These are phyloP conservation scores for Nycteola revayana DNA, from an alignment of 2,888 invertebrate genomes.

Conservation along the genomic window DNA sequence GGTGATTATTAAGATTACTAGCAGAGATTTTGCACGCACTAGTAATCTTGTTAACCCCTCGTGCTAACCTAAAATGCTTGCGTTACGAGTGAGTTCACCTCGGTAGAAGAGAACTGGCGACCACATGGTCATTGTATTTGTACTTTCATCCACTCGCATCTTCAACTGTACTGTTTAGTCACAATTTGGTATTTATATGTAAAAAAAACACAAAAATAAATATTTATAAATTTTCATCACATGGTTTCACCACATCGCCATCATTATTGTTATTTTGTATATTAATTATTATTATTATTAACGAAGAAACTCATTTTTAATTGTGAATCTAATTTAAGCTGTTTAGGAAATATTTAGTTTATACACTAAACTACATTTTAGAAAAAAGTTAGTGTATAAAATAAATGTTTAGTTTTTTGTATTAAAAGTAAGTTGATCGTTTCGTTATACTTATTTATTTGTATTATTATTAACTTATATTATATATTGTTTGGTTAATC, in stretches of 20 bases:
- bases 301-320: slow-evolving; percentile 26
- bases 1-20: no score
- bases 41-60: no score
- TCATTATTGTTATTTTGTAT: slow-evolving; percentile 31
- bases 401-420: slow-evolving; percentile 10
- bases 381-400: no score
- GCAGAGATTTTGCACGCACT: no score
- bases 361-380: no score
- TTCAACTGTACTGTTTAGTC: no score
- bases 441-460: slow-evolving; percentile 48
- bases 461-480: slow-evolving; percentile 24
- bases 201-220: slow-evolving; percentile 9
- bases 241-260: slow-evolving; percentile 15
- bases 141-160: no score
- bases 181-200: no score
- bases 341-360: slow-evolving; percentile 16
- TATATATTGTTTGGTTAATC: slow-evolving; percentile 29
- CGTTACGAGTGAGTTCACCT: no score
- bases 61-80: no score
- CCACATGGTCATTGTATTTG: no score
- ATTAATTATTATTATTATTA: slow-evolving; percentile 19
- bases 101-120: no score
- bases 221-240: slow-evolving; percentile 5
- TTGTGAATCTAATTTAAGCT: slow-evolving; percentile 29
- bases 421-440: slow-evolving; percentile 31